phyloP scores from a whole-genome alignment of 2,797 vertebrate genomes.

The Danionella dracula region DNA sequence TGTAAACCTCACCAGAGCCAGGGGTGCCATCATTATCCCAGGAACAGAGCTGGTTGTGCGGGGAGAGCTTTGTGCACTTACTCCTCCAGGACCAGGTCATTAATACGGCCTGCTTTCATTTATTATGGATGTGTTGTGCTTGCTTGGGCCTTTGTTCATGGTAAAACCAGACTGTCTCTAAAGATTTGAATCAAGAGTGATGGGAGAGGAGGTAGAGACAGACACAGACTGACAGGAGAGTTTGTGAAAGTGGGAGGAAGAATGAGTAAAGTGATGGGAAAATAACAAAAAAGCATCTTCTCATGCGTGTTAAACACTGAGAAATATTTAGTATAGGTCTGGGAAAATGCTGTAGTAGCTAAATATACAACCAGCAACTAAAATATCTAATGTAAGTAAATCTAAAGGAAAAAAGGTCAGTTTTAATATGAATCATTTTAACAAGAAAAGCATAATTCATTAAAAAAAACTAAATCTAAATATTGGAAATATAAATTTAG shows the following conservation, averaged over 20 bases:
- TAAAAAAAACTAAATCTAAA: no score
- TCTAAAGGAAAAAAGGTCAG: no score
- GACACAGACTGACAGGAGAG: conserved; percentile 16
- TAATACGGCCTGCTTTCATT: conserved; percentile 59
- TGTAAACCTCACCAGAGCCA: conserved; percentile 48
- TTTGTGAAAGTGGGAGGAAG: background rate
- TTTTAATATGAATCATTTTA: no score
- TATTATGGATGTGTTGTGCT: conserved; percentile 65
- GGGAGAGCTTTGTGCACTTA: conserved; percentile 28
- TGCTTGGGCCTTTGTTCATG: conserved; percentile 40
- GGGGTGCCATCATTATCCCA: conserved; percentile 65
- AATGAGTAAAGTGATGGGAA: no score
- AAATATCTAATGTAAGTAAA: no score
- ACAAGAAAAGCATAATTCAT: no score
- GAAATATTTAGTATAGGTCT: background rate
- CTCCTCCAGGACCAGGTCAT: conserved; percentile 53
- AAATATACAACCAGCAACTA: background rate
- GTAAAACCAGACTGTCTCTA: conserved; percentile 58
- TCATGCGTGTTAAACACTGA: no score
- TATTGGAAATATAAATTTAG: no score
- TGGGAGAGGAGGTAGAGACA: conserved; percentile 1
- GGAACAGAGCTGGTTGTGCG: conserved; percentile 41
- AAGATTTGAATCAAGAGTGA: conserved; percentile 38
- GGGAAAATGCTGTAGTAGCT: background rate
- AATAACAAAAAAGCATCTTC: no score